A percentile compares a stretch with the other conserved stretches of the same genome.
Conservation (phyloP, 2,888 invertebrate species). For the Agrochola litura region DNA sequence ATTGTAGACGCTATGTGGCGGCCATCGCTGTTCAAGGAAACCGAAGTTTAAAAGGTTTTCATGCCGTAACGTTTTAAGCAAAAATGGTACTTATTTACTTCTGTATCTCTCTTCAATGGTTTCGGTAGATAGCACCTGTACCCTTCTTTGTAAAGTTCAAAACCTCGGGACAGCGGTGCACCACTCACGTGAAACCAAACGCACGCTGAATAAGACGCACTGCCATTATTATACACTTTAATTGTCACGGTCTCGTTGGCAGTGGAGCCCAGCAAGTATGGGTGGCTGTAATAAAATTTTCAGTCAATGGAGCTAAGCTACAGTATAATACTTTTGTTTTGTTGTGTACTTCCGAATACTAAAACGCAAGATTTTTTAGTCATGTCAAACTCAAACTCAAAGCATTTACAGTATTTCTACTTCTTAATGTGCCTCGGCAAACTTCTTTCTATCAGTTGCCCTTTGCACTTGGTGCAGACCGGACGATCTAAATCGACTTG, state of each 20-base stretch:
- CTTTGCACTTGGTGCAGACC: no score
- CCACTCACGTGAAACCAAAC: constrained; percentile 70
- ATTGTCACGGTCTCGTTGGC: constrained; percentile 66
- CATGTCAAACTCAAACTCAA: no score
- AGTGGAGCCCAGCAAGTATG: constrained; percentile 72
- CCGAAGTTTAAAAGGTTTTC: not conserved
- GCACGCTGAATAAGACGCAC: constrained; percentile 70
- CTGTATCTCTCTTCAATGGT: constrained; percentile 63
- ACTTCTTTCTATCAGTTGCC: no score
- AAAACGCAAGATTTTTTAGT: not conserved
- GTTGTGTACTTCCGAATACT: no score
- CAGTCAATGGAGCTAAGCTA: not conserved
- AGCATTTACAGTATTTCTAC: no score
- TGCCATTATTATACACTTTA: constrained; percentile 73
- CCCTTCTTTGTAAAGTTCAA: constrained; percentile 52
- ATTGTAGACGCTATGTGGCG: no score
- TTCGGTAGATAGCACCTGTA: constrained; percentile 63
- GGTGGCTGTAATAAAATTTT: not conserved
- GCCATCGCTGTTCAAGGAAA: no score
- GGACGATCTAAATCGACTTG: no score
- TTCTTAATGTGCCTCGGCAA: no score
- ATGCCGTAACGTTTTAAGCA: not conserved
- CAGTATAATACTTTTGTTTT: not conserved
- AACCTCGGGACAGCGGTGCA: constrained; percentile 59
- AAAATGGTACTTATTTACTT: constrained; percentile 61